Evolutionary conservation across 30 jellyfish, hydroid and myxozoan species (phyloP), one percentile per base, ranked within the genome.

Genomic region (Rhopilema esculentum): DNA sequence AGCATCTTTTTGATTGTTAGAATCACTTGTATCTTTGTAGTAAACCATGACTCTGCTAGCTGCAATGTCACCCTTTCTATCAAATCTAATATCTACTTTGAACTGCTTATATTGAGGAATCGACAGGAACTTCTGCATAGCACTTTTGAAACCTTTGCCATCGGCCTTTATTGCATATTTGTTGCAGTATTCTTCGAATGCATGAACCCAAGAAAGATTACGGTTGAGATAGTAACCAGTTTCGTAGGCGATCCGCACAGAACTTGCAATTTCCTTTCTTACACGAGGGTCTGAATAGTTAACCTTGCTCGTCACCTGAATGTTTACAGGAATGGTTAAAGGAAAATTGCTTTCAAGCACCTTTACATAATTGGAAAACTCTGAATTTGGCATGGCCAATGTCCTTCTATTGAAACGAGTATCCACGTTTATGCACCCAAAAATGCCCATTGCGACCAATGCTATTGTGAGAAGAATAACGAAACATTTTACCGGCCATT

Each of bases 1-100:
- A 19, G 95, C 95, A 76, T 76, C 81, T 49, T 77, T 75, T 84
- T 76, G 90, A 63, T 62, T 32, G 26, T 62, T 76, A 30, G 95
- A 77, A 20, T 30, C 49, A 6, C 51, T 16, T 17, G 28, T 75
- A 62, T 75, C 86, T 53, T 76, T 87, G 49, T 50, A 31, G 32
- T 30, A 87, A 16, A 87, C 80, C 40, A 18, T 26, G 6, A 67
- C 26, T 1, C 88, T 85, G 27, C 86, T 75, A 26, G 95, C 95
- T 16, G 67, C 67, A 1, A 87, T 68, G 66, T 87, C 30, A 0
- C 69, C 49, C 40, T 70, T 57, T 75, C 49, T 32, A 62, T 87
- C 90, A 20, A 53, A 22, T 18, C 50, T 64, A 9, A 77, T 71
- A 66, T 87, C 90, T 29, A 51, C 57, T 8, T 62, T 73, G 74